Evolutionary conservation across 2,113 vertebrate species (phyloP), one percentile per base, ranked within the genome.

Genomic region (Pardalotus punctatus): DNA sequence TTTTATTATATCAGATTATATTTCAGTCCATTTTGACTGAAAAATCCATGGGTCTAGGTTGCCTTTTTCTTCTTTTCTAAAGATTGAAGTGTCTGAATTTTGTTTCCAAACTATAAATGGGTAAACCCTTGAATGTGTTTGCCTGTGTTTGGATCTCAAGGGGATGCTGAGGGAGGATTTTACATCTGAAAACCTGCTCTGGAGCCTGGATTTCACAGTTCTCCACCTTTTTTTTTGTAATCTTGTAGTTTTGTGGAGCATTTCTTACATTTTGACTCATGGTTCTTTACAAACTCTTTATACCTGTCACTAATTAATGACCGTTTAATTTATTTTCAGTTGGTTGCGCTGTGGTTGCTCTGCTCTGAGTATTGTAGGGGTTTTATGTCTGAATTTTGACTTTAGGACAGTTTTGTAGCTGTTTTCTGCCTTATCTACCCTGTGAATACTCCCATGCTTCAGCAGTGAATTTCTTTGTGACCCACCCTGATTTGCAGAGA

Each of bases 401-500:
- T 71, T 13, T 10, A 12, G 28, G 62, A 15, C 67, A 43, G 2
- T 66, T 87, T 58, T 61, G 38, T 80, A 29, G 51, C 33, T 57
- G n/a, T 51, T 83, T 58, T 79, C 51, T 28, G 8, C 58, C 47
- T 45, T 60, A 21, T 17, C 60, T 33, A 1, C 33, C 40, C 70
- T 1, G 1, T 27, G 43, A 18, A 29, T 1, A 0, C 27, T 70
- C 23, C 22, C 38, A 3, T 58, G 6, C 29, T 65, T 23, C 35
- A 43, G 1, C 17, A 47, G 45, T 31, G 29, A 73, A 7, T 74
- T 27, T 60, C 45, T 50, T 24, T 51, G 36, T 29, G 13, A 13
- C 7, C 13, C 28, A 27, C 33, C 47, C 33, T 24, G 27, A 14
- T 38, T 43, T 56, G 28, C 14, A 45, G n/a, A 51, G 42, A 15